Evolutionary conservation across 37 sponge, comb jelly and placozoan genomes (phyloP).

Genomic region (Agelas oroides): DNA sequence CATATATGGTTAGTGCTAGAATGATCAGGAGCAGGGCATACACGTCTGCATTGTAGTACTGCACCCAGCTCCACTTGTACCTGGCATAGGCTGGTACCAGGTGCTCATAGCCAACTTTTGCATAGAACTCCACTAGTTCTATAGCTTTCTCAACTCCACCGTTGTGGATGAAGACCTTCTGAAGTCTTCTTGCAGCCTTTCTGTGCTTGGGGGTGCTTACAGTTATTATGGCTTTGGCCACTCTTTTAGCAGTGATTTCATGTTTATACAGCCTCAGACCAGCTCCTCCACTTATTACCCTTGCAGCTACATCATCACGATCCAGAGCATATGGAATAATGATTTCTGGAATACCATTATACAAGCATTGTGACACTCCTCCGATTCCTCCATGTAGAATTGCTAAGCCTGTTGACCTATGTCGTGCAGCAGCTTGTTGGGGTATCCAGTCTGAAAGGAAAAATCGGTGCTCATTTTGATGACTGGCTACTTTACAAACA

Average conservation of each 20-base stretch:
- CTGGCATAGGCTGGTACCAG: conserved; percentile 50
- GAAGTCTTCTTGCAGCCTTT: no score
- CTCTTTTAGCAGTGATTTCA: no score
- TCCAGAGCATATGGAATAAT: conserved; percentile 30
- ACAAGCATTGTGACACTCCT: conserved; percentile 50
- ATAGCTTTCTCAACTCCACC: conserved; percentile 27
- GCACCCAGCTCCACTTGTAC: conserved; percentile 43
- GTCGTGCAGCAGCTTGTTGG: conserved; percentile 31
- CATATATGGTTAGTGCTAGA: no score
- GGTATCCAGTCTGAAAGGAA: conserved; percentile 50
- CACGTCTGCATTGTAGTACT: conserved; percentile 45
- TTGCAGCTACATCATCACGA: conserved; percentile 18
- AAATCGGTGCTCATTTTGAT: conserved; percentile 2
- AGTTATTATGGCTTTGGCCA: no score
- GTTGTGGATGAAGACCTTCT: neutral
- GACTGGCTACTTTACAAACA: no score
- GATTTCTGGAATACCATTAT: conserved; percentile 46
- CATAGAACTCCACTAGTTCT: conserved; percentile 40
- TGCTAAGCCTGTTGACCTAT: conserved; percentile 26
- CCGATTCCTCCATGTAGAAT: conserved; percentile 56
- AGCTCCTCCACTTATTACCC: conserved; percentile 13
- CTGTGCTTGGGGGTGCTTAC: no score
- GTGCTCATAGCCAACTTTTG: conserved; percentile 37
- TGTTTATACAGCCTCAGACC: neutral
- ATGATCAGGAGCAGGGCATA: conserved; percentile 12